Evolutionary conservation across 1,140 invertebrate genomes (phyloP), one percentile per base, ranked within the genome.

Genomic region (Dolichoris vasculosae): DNA sequence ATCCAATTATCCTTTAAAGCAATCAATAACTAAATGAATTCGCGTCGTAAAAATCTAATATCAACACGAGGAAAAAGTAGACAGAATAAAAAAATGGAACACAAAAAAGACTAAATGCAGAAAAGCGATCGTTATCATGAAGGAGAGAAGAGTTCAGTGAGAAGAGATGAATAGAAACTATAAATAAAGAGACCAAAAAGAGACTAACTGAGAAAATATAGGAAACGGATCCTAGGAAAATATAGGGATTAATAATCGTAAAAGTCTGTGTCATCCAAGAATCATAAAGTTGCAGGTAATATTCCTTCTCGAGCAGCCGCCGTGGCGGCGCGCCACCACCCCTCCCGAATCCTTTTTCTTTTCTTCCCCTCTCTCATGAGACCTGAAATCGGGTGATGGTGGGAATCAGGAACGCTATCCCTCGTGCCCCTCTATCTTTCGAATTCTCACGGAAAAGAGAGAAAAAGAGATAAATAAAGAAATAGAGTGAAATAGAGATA

Each of bases 241-340:
- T 89, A 87, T 88, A 87, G 85, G 86, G 87, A 90, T 90, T 90
- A 90, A 90, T 90, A 91, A 91, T 90, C 88, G 88, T 91, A 90
- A 91, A 90, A 90, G 88, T 90, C 87, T 83, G 76, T 89, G 88
- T 90, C 86, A 85, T 89, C 86, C 83, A 88, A 89, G 87, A 89
- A 87, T 87, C 87, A 87, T 89, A 90, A 90, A 90, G 83, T 88
- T 89, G 85, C 76, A 89, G 87, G 88, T 89, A 88, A 90, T 90
- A 91, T 89, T 90, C 86, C 87, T 87, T 30, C 55, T 86, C 75
- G 38, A 76, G 82, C 81, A 82, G 81, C 69, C 59, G 35, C 55
- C 35, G 38, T 26, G 69, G 38, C 69, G 38, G 1, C 59, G 26
- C 82, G 78, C n/a, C 82, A 82, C n/a, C 83, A 71, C 81, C 82